A percentile compares a stretch with the other conserved stretches of the same genome.
Conservation (phyloP, 2,888 invertebrate species). For the Crepidodera aurea region DNA sequence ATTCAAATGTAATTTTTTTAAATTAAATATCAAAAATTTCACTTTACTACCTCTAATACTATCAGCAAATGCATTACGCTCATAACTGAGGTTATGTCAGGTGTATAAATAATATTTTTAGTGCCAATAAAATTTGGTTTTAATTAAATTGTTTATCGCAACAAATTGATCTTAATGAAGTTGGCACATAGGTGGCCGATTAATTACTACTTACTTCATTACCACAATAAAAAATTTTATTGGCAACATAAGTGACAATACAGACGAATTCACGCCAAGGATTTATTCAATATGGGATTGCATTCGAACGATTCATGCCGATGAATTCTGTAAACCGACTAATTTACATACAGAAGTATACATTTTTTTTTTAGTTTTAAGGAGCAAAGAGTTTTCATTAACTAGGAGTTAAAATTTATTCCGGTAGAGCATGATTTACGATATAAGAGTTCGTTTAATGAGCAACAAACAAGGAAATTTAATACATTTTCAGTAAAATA, state of each 20-base stretch:
- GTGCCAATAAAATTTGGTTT: conserved; percentile 30
- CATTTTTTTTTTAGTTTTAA: too few relatives aligned
- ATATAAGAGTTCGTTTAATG: too few relatives aligned
- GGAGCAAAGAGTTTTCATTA: too few relatives aligned
- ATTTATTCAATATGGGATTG: not conserved
- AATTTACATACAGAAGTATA: too few relatives aligned
- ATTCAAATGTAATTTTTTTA: too few relatives aligned
- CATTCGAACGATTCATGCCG: not conserved
- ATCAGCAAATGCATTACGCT: conserved; percentile 1
- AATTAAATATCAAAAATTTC: too few relatives aligned
- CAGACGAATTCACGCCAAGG: not conserved
- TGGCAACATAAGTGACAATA: not conserved
- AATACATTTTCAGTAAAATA: too few relatives aligned
- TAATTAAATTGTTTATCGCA: conserved; percentile 42
- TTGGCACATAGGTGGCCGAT: conserved; percentile 41
- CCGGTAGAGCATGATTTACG: too few relatives aligned
- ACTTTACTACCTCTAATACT: not conserved
- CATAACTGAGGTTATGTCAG: conserved; percentile 25
- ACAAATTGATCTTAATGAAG: conserved; percentile 43
- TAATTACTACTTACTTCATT: conserved; percentile 25
- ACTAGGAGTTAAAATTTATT: too few relatives aligned
- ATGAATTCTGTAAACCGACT: too few relatives aligned
- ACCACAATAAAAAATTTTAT: conserved; percentile 23
- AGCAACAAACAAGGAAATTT: too few relatives aligned
- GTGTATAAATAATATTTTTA: conserved; percentile 32